These are phyloP conservation scores for Champsocephalus gunnari DNA, from an alignment of 2,797 vertebrate genomes.

Conservation along the genomic window DNA sequence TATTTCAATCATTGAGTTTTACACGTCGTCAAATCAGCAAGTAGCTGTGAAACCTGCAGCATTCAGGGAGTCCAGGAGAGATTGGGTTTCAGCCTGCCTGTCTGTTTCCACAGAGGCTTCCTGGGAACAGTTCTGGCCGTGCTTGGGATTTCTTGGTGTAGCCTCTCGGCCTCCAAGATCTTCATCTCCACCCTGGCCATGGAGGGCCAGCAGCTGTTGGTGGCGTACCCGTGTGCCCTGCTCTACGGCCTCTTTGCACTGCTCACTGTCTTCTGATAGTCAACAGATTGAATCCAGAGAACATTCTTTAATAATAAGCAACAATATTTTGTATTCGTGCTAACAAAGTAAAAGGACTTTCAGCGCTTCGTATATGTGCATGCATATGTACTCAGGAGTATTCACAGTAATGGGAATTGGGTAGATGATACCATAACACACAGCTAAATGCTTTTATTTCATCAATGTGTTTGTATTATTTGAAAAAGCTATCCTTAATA, in stretches of 20 bases:
- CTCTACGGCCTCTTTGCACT: slow-evolving; percentile 94
- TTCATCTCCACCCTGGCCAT: slow-evolving; percentile 94
- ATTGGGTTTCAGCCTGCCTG: neutral
- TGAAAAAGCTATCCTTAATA: neutral
- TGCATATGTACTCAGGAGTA: neutral
- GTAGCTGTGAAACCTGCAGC: neutral
- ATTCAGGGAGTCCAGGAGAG: neutral
- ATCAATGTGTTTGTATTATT: neutral
- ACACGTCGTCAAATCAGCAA: too few species aligned
- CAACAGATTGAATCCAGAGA: neutral
- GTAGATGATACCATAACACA: neutral
- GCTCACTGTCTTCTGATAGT: slow-evolving; percentile 90
- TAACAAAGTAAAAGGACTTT: neutral
- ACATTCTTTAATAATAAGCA: neutral
- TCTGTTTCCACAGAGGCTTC: slow-evolving; percentile 82
- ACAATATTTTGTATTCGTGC: neutral
- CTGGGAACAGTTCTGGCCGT: slow-evolving; percentile 87
- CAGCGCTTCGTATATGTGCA: neutral
- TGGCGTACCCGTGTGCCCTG: slow-evolving; percentile 93
- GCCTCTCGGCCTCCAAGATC: slow-evolving; percentile 95
- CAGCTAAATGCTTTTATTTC: neutral
- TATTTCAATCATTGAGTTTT: too few species aligned
- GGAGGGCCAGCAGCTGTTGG: slow-evolving; percentile 94
- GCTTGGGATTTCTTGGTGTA: slow-evolving; percentile 92
- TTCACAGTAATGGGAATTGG: neutral